Evolutionary conservation across 2,797 vertebrate genomes (phyloP).

Genomic region (Myripristis jacobus): DNA sequence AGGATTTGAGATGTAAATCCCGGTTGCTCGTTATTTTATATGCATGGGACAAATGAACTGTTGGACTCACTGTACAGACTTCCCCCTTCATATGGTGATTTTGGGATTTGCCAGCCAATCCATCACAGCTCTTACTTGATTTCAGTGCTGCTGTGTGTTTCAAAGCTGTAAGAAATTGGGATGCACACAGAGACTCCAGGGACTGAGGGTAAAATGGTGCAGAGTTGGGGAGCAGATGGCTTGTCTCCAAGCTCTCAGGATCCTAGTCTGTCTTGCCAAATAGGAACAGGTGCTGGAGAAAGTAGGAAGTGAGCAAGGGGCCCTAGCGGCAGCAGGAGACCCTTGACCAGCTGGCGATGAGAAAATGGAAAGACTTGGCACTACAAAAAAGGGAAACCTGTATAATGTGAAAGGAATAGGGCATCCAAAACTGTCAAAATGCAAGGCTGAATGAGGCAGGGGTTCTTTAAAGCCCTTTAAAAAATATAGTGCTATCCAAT

Average conservation of each 20-base stretch:
- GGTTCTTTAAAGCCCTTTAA: conserved; percentile 16
- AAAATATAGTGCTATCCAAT: conserved; percentile 5
- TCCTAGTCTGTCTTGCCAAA: conserved; percentile 72
- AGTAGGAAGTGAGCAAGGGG: conserved; percentile 79
- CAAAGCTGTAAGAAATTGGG: conserved; percentile 25
- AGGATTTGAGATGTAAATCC: background rate
- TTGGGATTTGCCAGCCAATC: conserved; percentile 32
- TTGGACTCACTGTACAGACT: conserved; percentile 2
- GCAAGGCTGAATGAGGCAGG: conserved; percentile 6
- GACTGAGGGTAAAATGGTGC: conserved; percentile 63
- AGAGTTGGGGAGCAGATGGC: conserved; percentile 78
- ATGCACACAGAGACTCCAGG: conserved; percentile 46
- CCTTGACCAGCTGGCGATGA: conserved; percentile 82
- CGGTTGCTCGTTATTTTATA: background rate
- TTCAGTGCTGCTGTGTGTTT: conserved; percentile 26
- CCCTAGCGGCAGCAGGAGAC: conserved; percentile 78
- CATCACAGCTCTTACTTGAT: conserved; percentile 11
- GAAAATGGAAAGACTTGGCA: conserved; percentile 70
- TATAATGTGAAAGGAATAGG: conserved; percentile 43
- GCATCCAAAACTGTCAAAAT: conserved; percentile 2
- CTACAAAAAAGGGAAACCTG: conserved; percentile 55
- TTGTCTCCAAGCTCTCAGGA: conserved; percentile 75
- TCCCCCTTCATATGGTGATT: conserved; percentile 33
- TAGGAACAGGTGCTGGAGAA: conserved; percentile 84
- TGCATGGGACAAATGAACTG: background rate